Percentiles rank a stretch among this genome's conserved stretches.
These are phyloP conservation scores for Danio tinwini DNA, from an alignment of 2,797 vertebrate genomes.

Conservation along the genomic window DNA sequence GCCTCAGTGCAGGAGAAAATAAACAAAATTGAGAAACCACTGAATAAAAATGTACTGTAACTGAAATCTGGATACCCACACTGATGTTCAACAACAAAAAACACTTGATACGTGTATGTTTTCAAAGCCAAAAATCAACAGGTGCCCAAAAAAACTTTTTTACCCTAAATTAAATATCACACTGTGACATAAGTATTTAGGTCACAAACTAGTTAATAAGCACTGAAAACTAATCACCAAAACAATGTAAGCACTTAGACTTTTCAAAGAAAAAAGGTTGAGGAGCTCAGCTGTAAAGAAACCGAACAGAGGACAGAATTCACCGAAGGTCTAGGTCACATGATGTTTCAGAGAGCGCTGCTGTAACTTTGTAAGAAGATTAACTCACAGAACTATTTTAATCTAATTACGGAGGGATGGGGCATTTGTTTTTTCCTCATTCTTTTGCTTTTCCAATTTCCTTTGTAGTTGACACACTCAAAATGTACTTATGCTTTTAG, in stretches of 20 bases:
- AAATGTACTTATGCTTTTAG: not conserved
- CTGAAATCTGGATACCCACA: no score
- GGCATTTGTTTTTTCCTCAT: slow-evolving; percentile 54
- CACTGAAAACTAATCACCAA: not conserved
- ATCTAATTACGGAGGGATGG: slow-evolving; percentile 71
- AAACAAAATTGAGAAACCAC: no score
- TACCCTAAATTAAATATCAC: not conserved
- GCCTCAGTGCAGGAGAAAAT: no score
- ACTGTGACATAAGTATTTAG: not conserved
- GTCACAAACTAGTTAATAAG: not conserved
- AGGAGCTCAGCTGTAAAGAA: slow-evolving; percentile 1
- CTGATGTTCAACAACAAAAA: no score
- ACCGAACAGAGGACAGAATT: slow-evolving; percentile 49
- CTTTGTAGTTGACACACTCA: not conserved
- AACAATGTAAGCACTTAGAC: not conserved
- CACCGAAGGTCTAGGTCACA: slow-evolving; percentile 66
- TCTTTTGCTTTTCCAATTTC: slow-evolving; percentile 38
- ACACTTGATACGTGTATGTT: no score
- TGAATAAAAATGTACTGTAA: no score
- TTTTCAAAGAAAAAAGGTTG: not conserved
- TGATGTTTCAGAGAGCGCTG: slow-evolving; percentile 61
- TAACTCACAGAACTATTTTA: slow-evolving; percentile 73
- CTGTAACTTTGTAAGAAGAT: slow-evolving; percentile 76
- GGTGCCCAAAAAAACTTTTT: no score
- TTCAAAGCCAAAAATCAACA: no score